phyloP scores from a whole-genome alignment of 2,797 vertebrate species.

The Scyliorhinus canicula region DNA sequence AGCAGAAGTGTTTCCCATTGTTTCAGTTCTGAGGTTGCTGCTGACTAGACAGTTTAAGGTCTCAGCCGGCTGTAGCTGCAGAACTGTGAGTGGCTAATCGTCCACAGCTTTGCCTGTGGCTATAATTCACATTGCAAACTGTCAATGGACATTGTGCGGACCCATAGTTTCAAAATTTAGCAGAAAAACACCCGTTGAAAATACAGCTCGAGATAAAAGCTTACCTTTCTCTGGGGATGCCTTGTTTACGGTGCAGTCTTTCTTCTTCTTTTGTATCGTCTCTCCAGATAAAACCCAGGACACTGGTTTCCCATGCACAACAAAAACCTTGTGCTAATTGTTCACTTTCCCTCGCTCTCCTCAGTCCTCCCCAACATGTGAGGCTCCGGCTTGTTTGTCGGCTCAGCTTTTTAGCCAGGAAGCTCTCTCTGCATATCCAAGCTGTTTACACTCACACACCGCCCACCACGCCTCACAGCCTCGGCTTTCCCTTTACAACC shows the following conservation, averaged over 20 bases:
- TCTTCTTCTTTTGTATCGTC: background rate
- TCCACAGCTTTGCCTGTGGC: background rate
- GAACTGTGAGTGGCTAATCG: background rate
- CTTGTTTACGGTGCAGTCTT: background rate
- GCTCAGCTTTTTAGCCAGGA: slow-evolving; percentile 6
- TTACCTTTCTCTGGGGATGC: background rate
- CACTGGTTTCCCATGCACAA: background rate
- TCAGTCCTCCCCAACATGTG: slow-evolving; percentile 10
- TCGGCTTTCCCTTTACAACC: slow-evolving; percentile 17
- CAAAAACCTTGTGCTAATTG: background rate
- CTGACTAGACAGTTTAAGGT: slow-evolving; percentile 33
- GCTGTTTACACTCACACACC: slow-evolving; percentile 23
- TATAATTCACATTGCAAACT: background rate
- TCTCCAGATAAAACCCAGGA: background rate
- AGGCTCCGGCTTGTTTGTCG: slow-evolving; percentile 1
- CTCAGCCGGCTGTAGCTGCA: background rate
- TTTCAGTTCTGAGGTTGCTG: slow-evolving; percentile 28
- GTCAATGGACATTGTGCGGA: background rate
- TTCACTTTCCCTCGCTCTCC: background rate
- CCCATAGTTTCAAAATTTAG: background rate
- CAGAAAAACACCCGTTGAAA: background rate
- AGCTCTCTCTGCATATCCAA: slow-evolving; percentile 16
- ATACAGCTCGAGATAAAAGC: background rate
- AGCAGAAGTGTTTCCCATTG: slow-evolving; percentile 29
- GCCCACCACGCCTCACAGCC: slow-evolving; percentile 29